A percentile compares a stretch with the other conserved stretches of the same genome.
Evolutionary conservation across 2,888 invertebrate species (phyloP).

Genomic region (Biston betularia): DNA sequence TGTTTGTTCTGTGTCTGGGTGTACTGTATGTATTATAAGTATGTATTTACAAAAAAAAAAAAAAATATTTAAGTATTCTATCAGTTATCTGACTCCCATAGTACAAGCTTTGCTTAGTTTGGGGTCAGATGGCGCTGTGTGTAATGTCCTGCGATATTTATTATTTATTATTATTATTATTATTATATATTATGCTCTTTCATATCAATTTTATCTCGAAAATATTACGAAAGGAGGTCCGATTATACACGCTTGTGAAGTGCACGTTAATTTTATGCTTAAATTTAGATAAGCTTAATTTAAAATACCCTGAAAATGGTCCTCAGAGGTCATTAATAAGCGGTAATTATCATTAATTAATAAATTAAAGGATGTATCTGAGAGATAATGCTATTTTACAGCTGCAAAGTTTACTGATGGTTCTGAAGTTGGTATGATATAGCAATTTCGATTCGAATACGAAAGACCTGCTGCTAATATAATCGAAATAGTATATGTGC

Average conservation of each 20-base stretch:
- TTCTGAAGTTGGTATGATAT: neutral
- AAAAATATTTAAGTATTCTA: too few species aligned
- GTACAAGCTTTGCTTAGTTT: too few species aligned
- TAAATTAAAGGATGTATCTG: conserved; percentile 12
- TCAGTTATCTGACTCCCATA: too few species aligned
- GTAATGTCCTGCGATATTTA: too few species aligned
- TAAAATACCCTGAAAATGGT: conserved; percentile 11
- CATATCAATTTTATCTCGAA: conserved; percentile 1
- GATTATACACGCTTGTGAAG: conserved; percentile 12
- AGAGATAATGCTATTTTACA: conserved; percentile 2
- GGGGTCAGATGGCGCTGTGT: too few species aligned
- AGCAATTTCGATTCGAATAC: too few species aligned
- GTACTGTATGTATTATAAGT: too few species aligned
- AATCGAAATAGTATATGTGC: too few species aligned
- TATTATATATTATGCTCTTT: neutral
- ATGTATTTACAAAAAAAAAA: too few species aligned
- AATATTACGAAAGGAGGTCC: neutral
- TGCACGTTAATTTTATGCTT: conserved; percentile 19
- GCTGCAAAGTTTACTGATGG: conserved; percentile 4
- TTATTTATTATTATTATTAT: too few species aligned
- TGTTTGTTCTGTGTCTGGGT: too few species aligned
- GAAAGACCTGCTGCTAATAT: too few species aligned
- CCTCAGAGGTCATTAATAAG: conserved; percentile 9
- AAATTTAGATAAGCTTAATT: conserved; percentile 20
- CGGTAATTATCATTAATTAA: conserved; percentile 16